Evolutionary conservation across 1,140 invertebrate genomes (phyloP).

Genomic region (Leptinotarsa defecta): DNA sequence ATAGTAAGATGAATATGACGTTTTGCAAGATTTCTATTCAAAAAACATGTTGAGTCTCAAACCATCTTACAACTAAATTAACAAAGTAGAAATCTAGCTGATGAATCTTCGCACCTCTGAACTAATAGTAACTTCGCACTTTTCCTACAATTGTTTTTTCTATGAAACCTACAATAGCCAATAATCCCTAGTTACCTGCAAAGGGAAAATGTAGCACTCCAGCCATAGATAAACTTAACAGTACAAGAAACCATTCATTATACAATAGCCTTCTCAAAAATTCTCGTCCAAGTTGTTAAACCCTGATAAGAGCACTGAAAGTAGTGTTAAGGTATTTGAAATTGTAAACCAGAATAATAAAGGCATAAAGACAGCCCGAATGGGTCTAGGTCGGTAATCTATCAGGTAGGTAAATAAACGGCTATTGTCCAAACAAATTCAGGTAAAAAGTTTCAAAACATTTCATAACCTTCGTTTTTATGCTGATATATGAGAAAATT

Average conservation of each 20-base stretch:
- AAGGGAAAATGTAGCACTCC: background rate
- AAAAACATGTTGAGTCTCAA: no score
- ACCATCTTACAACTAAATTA: no score
- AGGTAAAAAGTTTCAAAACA: background rate
- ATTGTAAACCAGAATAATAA: conserved; percentile 1
- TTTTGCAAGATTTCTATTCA: no score
- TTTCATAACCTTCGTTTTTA: background rate
- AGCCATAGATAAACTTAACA: background rate
- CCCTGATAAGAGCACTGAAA: background rate
- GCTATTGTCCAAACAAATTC: background rate
- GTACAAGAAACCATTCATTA: background rate
- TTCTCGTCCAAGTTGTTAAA: background rate
- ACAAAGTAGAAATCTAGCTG: no score
- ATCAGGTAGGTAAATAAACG: conserved; percentile 2
- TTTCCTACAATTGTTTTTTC: background rate
- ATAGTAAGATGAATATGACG: no score
- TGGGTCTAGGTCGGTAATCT: background rate
- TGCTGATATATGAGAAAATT: background rate
- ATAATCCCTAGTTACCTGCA: background rate
- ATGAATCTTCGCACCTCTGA: no score
- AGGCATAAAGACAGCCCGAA: background rate
- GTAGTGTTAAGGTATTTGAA: background rate
- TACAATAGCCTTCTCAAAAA: background rate
- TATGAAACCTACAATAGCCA: background rate
- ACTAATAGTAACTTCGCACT: no score